Conservation (phyloP, 2,888 invertebrate species). For the Liodrosophila aerea region DNA sequence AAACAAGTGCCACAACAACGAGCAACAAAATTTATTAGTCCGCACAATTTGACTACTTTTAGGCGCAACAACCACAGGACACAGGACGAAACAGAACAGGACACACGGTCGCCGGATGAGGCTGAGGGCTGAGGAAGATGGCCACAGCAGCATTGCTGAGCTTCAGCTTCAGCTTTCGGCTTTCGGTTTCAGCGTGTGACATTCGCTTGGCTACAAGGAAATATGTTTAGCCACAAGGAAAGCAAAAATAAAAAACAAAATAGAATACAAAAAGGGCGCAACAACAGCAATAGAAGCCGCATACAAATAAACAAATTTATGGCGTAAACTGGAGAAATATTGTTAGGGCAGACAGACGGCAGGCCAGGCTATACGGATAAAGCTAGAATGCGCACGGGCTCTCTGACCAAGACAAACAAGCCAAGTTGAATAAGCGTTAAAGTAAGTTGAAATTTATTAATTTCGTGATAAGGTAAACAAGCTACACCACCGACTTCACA, state of each 20-base stretch:
- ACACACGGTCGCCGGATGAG: slow-evolving; percentile 13
- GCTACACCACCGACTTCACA: slow-evolving; percentile 28
- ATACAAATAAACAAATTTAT: slow-evolving; percentile 75
- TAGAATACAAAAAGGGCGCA: slow-evolving; percentile 42
- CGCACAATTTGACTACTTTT: slow-evolving; percentile 76
- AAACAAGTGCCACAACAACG: slow-evolving; percentile 73
- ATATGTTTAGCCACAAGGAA: slow-evolving; percentile 64
- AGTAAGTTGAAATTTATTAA: slow-evolving; percentile 76
- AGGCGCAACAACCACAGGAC: slow-evolving; percentile 77
- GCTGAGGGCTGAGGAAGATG: neutral
- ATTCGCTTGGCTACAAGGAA: slow-evolving; percentile 55
- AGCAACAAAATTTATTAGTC: slow-evolving; percentile 76
- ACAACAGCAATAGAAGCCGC: slow-evolving; percentile 39
- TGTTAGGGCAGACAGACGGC: slow-evolving; percentile 40
- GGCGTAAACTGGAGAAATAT: slow-evolving; percentile 75
- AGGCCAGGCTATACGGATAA: neutral
- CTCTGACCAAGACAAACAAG: slow-evolving; percentile 58
- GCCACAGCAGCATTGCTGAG: slow-evolving; percentile 7
- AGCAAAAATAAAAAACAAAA: slow-evolving; percentile 1
- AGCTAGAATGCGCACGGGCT: neutral
- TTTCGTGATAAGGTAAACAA: slow-evolving; percentile 77
- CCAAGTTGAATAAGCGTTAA: slow-evolving; percentile 62
- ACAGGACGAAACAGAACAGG: slow-evolving; percentile 32
- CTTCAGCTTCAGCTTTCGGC: slow-evolving; percentile 31
- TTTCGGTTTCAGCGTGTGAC: slow-evolving; percentile 44